Base-by-base conservation (phyloP, 2,888 invertebrate species). In the Calameuta filiformis region DNA sequence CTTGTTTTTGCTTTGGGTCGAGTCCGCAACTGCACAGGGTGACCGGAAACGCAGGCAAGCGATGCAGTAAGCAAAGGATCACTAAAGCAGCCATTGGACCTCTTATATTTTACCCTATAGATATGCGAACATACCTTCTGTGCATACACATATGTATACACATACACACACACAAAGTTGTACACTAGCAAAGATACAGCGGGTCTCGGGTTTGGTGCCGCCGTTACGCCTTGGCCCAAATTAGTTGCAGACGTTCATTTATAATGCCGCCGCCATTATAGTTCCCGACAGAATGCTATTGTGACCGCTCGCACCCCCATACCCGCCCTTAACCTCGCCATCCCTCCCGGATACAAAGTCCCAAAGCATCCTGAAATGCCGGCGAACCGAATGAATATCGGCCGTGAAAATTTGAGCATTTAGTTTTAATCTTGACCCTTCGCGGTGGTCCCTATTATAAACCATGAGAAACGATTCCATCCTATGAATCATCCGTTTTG, bases 211-310 rank as follows among this genome's bases (percentile, higher is more conserved):
- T 34, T 74, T 6, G n/a, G 74, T 74, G 35, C 35, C 69, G 74
- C 73, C 79, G 79, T 79, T 79, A 75, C 75, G 79, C 77, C 82
- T 83, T 84, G 87, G 83, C 85, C 84, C 86, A 89, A 90, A 90
- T 90, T 89, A 88, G 89, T 88, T 86, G 89, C 90, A 88, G 88
- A 89, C 88, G 85, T 89, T 89, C 89, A 87, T 89, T 90, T 89
- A 90, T 90, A 89, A 89, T 86, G 83, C 87, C 85, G 85, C 80
- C 81, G 84, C 85, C 86, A 87, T 88, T 89, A 87, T 87, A 84
- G 83, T 83, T 82, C 69, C 68, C 78, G 82, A 78, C 80, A 88
- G 85, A 88, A 89, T 88, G 86, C 83, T 84, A 89, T 90, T 90
- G 88, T 88, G 83, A 56, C 56, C 68, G 78, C 69, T 33, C n/a